Base-by-base conservation (phyloP, 2,888 invertebrate species). In the Phaonia tiefii region DNA sequence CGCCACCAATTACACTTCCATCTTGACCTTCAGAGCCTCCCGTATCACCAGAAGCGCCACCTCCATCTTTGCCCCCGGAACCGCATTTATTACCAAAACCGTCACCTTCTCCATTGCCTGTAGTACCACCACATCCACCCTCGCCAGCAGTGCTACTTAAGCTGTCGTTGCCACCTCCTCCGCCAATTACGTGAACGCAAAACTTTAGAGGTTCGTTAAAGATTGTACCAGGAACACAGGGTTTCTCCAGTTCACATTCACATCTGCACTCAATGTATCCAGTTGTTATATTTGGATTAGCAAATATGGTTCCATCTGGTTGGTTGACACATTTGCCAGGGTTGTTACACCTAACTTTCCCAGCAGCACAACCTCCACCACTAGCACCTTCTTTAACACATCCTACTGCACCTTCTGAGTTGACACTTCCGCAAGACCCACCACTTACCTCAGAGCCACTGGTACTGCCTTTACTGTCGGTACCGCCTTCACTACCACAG, bases 261-360 rank as follows among this genome's bases (percentile, higher is more conserved):
- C 75, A 80, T 26, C 72, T 67, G 37, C 80, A 80, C 2, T 75
- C 75, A 51, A 75, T 72, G 37, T 72, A 80, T 5, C 75, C 75
- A 44, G 26, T 80, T 17, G 69, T 56, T n/a, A n/a, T n/a, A 10
- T 20, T 42, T 3, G 58, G 15, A 54, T 72, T 17, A 7, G 67
- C 44, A 39, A 73, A 76, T 56, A 73, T 56, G 2, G 65, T 56
- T 1, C 80, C 80, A 58, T 80, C 80, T 0, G 46, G 20, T 46
- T 69, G 3, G 3, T 8, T 8, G 8, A 8, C 8, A 8, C 31
- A 31, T 31, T 5, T 8, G 8, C 8, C 8, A 31, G 31, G 31
- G 8, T 3, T 8, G 31, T 8, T 31, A 31, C 31, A 31, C 8
- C 3, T 5, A 31, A 3, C 31, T 31, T 3, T 31, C 3, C 31